Evolutionary conservation across 1,140 invertebrate species (phyloP).

Genomic region (Leptinotarsa lineolata): DNA sequence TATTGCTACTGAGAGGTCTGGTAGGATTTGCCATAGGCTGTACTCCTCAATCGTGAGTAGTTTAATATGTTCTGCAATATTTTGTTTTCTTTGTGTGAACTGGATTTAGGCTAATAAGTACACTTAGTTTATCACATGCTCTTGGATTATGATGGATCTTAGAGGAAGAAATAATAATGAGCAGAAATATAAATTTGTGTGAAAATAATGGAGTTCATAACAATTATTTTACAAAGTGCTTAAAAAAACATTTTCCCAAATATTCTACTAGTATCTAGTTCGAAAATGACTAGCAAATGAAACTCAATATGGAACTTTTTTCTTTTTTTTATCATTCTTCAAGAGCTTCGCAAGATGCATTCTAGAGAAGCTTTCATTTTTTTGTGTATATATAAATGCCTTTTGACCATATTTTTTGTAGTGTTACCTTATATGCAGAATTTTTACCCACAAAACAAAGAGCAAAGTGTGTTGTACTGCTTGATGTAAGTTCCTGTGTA

Average conservation of each 20-base stretch:
- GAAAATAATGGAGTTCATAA: no score
- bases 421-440: conserved; percentile 95
- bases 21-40: conserved; percentile 97
- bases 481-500: conserved; percentile 75
- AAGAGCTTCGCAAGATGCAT: no score
- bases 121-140: no score
- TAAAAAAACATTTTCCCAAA: no score
- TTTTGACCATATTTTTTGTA: conserved; percentile 56
- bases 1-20: conserved; percentile 84
- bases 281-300: no score
- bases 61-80: not conserved
- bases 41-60: conserved; percentile 92
- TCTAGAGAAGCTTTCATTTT: not conserved
- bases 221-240: no score
- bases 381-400: not conserved
- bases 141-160: no score
- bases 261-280: no score
- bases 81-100: no score
- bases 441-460: conserved; percentile 91
- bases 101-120: no score
- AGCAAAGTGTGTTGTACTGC: conserved; percentile 90
- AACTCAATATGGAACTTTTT: not conserved
- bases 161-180: no score
- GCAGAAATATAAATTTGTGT: no score
- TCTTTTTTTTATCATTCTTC: conserved; percentile 25